Conservation (phyloP, 2,113 vertebrate genomes). For the Indri indri region DNA sequence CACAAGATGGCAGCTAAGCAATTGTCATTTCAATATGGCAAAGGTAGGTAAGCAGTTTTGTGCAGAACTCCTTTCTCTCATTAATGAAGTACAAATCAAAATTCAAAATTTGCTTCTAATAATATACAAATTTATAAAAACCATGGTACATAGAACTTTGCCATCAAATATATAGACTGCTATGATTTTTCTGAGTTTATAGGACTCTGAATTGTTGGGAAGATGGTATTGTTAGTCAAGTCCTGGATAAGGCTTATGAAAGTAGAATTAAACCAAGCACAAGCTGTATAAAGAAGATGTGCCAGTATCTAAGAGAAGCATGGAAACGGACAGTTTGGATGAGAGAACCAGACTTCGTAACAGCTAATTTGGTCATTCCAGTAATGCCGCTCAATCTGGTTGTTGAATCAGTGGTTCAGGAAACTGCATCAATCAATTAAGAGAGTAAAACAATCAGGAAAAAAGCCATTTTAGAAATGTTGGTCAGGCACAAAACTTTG, state of each 20-base stretch:
- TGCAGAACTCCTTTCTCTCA: constrained; percentile 29
- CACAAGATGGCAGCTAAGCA: constrained; percentile 77
- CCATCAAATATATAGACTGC: neutral
- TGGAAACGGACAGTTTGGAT: neutral
- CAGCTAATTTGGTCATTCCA: neutral
- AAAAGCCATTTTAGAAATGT: constrained; percentile 29
- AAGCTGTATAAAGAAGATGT: neutral
- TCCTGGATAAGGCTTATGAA: neutral
- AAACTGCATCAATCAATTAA: constrained; percentile 22
- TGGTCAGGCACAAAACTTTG: neutral
- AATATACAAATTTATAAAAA: constrained; percentile 8
- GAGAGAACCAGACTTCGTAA: neutral
- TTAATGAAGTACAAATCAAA: constrained; percentile 24
- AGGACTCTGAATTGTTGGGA: neutral
- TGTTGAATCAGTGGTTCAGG: neutral
- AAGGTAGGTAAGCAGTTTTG: neutral
- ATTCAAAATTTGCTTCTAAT: constrained; percentile 23
- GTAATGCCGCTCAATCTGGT: neutral
- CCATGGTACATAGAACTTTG: neutral
- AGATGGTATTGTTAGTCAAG: neutral
- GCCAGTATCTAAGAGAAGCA: constrained; percentile 11
- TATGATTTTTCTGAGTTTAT: neutral
- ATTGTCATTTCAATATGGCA: constrained; percentile 56
- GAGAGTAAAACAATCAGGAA: neutral
- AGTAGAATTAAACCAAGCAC: neutral